Percentiles rank a stretch among this genome's conserved stretches.
phyloP scores from a whole-genome alignment of 2,888 invertebrate species.

The Hypomecis atomaria region DNA sequence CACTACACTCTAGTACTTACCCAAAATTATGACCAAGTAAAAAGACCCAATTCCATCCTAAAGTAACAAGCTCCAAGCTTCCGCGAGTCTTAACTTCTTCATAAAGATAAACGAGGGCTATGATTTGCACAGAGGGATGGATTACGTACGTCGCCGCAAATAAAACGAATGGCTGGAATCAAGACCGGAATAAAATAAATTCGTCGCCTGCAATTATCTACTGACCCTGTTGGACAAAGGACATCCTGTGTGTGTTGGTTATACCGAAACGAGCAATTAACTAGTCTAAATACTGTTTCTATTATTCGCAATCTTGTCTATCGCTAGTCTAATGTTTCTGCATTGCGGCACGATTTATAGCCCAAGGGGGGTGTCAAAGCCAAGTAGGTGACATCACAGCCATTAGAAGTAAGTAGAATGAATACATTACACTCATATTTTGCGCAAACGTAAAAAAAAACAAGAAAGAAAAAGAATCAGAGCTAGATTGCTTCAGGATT shows the following conservation, averaged over 20 bases:
- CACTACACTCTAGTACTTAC: neutral
- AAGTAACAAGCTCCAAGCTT: constrained; percentile 9
- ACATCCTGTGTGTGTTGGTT: constrained; percentile 29
- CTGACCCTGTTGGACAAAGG: constrained; percentile 49
- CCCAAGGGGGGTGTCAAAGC: too few relatives aligned
- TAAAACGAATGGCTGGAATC: constrained; percentile 55
- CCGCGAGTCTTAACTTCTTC: constrained; percentile 17
- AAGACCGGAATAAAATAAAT: constrained; percentile 54
- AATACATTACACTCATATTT: too few relatives aligned
- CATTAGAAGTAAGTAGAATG: too few relatives aligned
- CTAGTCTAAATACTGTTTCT: neutral
- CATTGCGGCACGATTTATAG: too few relatives aligned
- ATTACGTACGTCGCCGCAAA: constrained; percentile 41
- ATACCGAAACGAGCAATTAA: constrained; percentile 42
- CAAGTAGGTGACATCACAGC: too few relatives aligned
- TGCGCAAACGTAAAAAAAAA: too few relatives aligned
- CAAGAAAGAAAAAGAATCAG: too few relatives aligned
- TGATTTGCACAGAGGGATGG: constrained; percentile 28
- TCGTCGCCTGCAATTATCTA: constrained; percentile 52
- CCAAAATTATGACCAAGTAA: neutral
- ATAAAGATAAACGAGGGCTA: constrained; percentile 32
- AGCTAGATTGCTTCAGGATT: too few relatives aligned
- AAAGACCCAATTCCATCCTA: constrained; percentile 6
- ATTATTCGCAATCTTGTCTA: too few relatives aligned
- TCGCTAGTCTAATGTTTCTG: too few relatives aligned